Evolutionary conservation across 1,140 invertebrate genomes (phyloP).

Genomic region (Neodiprion fabricii): DNA sequence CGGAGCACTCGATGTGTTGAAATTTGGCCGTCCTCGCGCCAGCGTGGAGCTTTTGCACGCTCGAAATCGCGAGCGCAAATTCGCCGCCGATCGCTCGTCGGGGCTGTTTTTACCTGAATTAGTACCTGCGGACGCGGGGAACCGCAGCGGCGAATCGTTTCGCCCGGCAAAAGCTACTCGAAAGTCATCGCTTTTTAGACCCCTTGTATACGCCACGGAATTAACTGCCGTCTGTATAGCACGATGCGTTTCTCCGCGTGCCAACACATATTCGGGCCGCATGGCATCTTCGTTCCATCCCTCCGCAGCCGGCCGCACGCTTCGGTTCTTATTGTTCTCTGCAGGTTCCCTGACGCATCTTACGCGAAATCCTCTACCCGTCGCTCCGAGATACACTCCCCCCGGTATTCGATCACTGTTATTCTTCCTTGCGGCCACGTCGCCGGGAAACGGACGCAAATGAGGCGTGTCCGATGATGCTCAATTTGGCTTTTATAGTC

Average conservation of each 20-base stretch:
- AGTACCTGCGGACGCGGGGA: no score
- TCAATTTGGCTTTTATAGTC: not conserved
- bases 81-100: no score
- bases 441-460: slow-evolving; percentile 30
- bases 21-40: no score
- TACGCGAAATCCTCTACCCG: no score
- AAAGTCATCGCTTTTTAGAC: not conserved
- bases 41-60: no score
- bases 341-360: not conserved
- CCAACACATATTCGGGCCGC: not conserved
- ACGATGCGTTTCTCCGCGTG: slow-evolving; percentile 1
- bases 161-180: no score
- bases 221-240: not conserved
- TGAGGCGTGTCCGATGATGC: slow-evolving; percentile 29
- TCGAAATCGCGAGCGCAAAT: no score
- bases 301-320: not conserved
- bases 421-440: slow-evolving; percentile 23
- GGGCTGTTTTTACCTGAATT: no score
- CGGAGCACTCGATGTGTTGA: no score
- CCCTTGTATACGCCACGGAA: not conserved
- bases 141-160: no score
- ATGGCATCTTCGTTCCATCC: not conserved
- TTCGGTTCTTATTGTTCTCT: slow-evolving; percentile 7
- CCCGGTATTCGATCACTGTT: slow-evolving; percentile 10
- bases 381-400: not conserved